A percentile compares a stretch with the other conserved stretches of the same genome.
These are phyloP conservation scores for Zalophus californianus DNA, from an alignment of 2,797 vertebrate genomes.

Conservation along the genomic window DNA sequence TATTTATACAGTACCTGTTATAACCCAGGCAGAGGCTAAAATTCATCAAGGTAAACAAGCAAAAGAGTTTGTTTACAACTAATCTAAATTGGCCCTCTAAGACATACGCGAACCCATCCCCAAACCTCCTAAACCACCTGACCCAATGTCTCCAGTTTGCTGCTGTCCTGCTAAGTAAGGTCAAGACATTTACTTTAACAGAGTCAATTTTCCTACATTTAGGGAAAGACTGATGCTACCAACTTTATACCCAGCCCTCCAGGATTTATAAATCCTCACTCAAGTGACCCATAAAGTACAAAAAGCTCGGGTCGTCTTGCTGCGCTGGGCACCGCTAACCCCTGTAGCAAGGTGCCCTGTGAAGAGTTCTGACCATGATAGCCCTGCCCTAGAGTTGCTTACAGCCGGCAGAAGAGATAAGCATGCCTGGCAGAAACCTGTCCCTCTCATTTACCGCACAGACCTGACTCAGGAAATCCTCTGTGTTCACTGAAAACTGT, in stretches of 20 bases:
- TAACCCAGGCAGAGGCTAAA: neutral
- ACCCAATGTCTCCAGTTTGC: neutral
- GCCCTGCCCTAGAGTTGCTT: neutral
- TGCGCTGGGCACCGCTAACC: neutral
- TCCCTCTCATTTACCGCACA: neutral
- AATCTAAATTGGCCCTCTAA: conserved; percentile 22
- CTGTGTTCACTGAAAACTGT: neutral
- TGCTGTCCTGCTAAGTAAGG: neutral
- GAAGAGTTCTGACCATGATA: neutral
- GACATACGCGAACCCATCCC: neutral
- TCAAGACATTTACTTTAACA: conserved; percentile 49
- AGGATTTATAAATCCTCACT: conserved; percentile 38
- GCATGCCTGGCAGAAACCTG: neutral
- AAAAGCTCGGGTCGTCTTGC: neutral
- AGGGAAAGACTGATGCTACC: conserved; percentile 8
- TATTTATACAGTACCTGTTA: neutral
- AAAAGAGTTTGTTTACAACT: conserved; percentile 1
- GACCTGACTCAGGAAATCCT: neutral
- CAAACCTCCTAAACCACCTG: conserved; percentile 30
- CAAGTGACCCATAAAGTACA: neutral
- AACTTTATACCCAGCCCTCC: neutral
- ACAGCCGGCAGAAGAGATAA: neutral
- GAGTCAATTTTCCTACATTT: conserved; percentile 49
- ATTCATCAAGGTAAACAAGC: conserved; percentile 50
- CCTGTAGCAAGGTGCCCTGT: neutral